Percentiles rank a stretch among this genome's conserved stretches.
phyloP scores from a whole-genome alignment of 1,140 invertebrate species.

The Trichonephila clavipes region DNA sequence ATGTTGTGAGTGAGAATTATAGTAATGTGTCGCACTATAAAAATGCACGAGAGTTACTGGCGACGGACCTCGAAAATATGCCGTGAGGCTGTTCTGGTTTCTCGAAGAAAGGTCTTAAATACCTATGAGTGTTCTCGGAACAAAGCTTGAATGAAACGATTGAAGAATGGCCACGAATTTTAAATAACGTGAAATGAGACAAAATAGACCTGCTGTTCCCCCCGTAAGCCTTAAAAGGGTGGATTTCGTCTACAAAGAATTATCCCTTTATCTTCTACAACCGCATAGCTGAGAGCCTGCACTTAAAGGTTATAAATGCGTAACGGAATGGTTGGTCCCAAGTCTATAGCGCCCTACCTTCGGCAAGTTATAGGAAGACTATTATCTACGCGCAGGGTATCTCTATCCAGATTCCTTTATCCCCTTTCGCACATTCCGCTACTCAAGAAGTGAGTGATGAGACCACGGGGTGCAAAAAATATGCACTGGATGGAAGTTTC shows the following conservation, averaged over 20 bases:
- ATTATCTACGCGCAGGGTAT: slow-evolving; percentile 43
- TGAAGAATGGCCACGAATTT: too few species aligned
- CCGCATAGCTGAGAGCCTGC: neutral
- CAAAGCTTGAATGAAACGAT: too few species aligned
- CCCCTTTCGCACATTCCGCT: slow-evolving; percentile 41
- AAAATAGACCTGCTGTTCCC: too few species aligned
- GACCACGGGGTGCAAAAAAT: slow-evolving; percentile 60
- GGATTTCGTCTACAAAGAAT: neutral
- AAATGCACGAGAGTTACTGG: too few species aligned
- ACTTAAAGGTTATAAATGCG: neutral
- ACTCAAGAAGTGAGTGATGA: slow-evolving; percentile 64
- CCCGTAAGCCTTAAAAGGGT: too few species aligned
- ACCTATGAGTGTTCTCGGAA: too few species aligned
- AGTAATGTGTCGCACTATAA: too few species aligned
- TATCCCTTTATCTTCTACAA: neutral
- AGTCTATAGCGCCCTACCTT: neutral
- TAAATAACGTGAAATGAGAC: too few species aligned
- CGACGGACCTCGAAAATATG: too few species aligned
- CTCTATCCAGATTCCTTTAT: slow-evolving; percentile 67
- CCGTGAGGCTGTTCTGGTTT: too few species aligned
- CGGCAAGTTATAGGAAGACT: slow-evolving; percentile 19
- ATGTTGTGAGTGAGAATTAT: too few species aligned
- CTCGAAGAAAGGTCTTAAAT: too few species aligned
- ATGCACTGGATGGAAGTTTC: slow-evolving; percentile 56
- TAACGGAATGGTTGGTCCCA: neutral